phyloP scores from a whole-genome alignment of 2,888 invertebrate genomes.

The Phyllotreta striolata region DNA sequence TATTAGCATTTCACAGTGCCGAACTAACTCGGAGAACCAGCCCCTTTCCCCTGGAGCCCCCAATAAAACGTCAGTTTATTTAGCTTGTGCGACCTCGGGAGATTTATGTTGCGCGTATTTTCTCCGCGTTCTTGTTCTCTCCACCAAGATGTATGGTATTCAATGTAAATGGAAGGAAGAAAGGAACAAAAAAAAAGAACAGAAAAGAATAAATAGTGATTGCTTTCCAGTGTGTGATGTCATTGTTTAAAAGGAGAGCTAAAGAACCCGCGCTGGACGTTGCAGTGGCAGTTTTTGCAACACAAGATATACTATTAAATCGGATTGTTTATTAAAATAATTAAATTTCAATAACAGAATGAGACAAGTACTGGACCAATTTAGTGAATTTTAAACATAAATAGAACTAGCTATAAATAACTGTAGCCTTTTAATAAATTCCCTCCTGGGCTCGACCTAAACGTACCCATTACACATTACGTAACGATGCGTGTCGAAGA shows the following conservation, averaged over 20 bases:
- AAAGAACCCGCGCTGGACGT: constrained; percentile 24
- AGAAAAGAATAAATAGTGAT: constrained; percentile 57
- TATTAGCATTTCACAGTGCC: background rate
- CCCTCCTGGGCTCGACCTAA: too few relatives aligned
- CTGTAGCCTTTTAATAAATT: too few relatives aligned
- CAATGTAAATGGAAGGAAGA: constrained; percentile 57
- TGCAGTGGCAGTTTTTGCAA: too few relatives aligned
- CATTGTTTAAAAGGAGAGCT: constrained; percentile 51
- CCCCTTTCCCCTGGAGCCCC: constrained; percentile 16
- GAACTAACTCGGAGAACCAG: background rate
- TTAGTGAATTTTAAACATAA: too few relatives aligned
- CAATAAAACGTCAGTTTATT: constrained; percentile 48
- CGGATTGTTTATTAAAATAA: too few relatives aligned
- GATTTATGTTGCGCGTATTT: constrained; percentile 58
- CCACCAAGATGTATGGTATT: constrained; percentile 58
- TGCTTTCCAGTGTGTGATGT: constrained; percentile 52
- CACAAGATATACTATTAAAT: too few relatives aligned
- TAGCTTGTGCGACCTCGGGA: constrained; percentile 50
- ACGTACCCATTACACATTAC: too few relatives aligned
- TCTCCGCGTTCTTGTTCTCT: constrained; percentile 54
- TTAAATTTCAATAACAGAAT: too few relatives aligned
- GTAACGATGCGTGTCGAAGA: too few relatives aligned
- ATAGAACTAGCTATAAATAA: too few relatives aligned
- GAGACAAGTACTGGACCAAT: too few relatives aligned
- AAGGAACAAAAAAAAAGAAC: constrained; percentile 15